These are phyloP conservation scores for Neodiprion pinetum DNA, from an alignment of 1,140 invertebrate species.

Conservation along the genomic window DNA sequence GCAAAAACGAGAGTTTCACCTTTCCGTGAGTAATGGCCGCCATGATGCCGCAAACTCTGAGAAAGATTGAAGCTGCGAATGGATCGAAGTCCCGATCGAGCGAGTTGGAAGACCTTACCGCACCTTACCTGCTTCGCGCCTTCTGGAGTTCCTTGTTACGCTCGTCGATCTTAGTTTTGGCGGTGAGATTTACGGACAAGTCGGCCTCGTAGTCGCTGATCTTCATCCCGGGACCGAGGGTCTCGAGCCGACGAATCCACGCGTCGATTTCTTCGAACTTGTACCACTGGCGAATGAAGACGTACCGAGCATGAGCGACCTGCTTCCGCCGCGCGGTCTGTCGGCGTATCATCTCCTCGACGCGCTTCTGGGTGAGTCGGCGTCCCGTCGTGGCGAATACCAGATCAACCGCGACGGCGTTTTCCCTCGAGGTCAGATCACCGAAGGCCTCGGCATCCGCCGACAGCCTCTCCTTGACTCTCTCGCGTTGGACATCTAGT, in stretches of 20 bases:
- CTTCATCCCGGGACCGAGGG: slow-evolving; percentile 38
- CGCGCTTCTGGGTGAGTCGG: slow-evolving; percentile 31
- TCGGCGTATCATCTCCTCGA: slow-evolving; percentile 32
- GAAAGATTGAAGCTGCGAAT: slow-evolving; percentile 34
- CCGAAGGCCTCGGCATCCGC: slow-evolving; percentile 26
- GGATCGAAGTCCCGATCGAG: not conserved
- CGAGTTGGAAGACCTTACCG: slow-evolving; percentile 24
- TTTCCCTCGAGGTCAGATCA: slow-evolving; percentile 29
- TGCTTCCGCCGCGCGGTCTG: slow-evolving; percentile 27
- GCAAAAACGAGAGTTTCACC: slow-evolving; percentile 14
- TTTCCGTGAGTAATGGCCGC: slow-evolving; percentile 17
- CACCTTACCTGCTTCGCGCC: slow-evolving; percentile 31
- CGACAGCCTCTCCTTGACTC: slow-evolving; percentile 11
- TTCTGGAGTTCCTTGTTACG: slow-evolving; percentile 38
- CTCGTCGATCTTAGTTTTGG: slow-evolving; percentile 38
- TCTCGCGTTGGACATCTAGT: slow-evolving; percentile 22
- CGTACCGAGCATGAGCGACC: slow-evolving; percentile 23
- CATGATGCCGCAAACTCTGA: slow-evolving; percentile 34
- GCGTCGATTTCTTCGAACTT: slow-evolving; percentile 26
- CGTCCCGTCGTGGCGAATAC: slow-evolving; percentile 34
- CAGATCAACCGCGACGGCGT: slow-evolving; percentile 28
- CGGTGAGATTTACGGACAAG: slow-evolving; percentile 21
- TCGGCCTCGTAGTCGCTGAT: slow-evolving; percentile 37
- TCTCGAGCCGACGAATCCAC: slow-evolving; percentile 27
- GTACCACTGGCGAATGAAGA: slow-evolving; percentile 27